These are phyloP conservation scores for Brachyistius frenatus DNA, from an alignment of 2,113 vertebrate species.

Conservation along the genomic window DNA sequence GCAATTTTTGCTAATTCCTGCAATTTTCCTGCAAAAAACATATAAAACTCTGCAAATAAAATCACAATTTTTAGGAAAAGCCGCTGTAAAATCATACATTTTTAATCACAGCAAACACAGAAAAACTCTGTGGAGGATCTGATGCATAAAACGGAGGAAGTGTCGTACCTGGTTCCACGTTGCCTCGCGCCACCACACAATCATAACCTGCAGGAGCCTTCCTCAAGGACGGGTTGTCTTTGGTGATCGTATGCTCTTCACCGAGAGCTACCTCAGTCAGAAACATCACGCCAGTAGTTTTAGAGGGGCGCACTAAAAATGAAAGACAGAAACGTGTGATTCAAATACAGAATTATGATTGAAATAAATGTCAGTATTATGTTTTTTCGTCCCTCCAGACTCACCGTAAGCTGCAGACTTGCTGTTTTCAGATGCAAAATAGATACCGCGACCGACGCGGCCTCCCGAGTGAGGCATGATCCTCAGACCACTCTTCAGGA, in stretches of 20 bases:
- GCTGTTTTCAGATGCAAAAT: slow-evolving; percentile 92
- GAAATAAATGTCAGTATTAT: not conserved
- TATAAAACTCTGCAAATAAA: no score
- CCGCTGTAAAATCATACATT: no score
- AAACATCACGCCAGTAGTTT: slow-evolving; percentile 91
- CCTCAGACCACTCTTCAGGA: slow-evolving; percentile 91
- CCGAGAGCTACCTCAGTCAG: slow-evolving; percentile 92
- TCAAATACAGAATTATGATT: not conserved
- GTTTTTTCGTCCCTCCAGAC: not conserved
- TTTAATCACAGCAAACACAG: no score
- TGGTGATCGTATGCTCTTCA: slow-evolving; percentile 84
- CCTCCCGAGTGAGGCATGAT: slow-evolving; percentile 95
- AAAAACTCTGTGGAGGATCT: no score
- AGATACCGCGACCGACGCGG: slow-evolving; percentile 90
- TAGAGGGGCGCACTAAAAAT: slow-evolving; percentile 79
- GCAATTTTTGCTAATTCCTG: no score
- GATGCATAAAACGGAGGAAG: not conserved
- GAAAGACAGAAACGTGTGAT: not conserved
- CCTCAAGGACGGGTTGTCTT: slow-evolving; percentile 71
- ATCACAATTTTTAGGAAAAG: no score
- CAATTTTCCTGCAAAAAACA: no score
- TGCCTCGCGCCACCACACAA: slow-evolving; percentile 89
- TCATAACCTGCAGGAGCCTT: slow-evolving; percentile 84
- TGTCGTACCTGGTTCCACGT: slow-evolving; percentile 87
- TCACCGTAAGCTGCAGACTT: slow-evolving; percentile 92